Conservation (phyloP, 2,113 vertebrate genomes). For the Leucoraja erinaceus region DNA sequence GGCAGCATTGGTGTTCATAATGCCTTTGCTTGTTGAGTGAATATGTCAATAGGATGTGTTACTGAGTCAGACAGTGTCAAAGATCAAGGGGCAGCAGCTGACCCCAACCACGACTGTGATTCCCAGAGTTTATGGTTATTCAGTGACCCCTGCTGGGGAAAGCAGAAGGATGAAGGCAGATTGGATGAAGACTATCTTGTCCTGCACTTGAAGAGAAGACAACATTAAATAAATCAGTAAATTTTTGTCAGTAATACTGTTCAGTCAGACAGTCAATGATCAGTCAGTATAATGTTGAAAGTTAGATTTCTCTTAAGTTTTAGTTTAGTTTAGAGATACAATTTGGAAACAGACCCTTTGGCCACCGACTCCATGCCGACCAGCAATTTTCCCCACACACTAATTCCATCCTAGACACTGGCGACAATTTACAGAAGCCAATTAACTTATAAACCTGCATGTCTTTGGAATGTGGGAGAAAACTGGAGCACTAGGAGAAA, state of each 20-base stretch:
- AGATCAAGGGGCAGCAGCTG: background rate
- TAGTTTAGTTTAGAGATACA: too few relatives aligned
- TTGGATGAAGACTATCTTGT: background rate
- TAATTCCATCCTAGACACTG: too few relatives aligned
- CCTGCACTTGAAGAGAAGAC: background rate
- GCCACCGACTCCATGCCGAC: too few relatives aligned
- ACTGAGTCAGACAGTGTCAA: background rate
- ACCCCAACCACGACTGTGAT: background rate
- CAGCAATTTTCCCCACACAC: too few relatives aligned
- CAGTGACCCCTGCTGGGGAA: constrained; percentile 27
- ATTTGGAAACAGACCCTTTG: too few relatives aligned
- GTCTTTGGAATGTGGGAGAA: too few relatives aligned
- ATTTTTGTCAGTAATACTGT: background rate
- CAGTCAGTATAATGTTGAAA: background rate
- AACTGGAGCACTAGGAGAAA: too few relatives aligned
- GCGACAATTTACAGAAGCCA: too few relatives aligned
- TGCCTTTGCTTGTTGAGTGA: background rate
- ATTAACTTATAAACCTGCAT: too few relatives aligned
- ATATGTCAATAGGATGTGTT: background rate
- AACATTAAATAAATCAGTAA: too few relatives aligned
- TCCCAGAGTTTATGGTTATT: background rate
- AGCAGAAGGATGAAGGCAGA: background rate
- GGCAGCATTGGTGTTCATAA: too few relatives aligned
- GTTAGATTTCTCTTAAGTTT: background rate
- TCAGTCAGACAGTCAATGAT: background rate